Conservation (phyloP, 1,140 invertebrate species). For the Hirudo medicinalis region DNA sequence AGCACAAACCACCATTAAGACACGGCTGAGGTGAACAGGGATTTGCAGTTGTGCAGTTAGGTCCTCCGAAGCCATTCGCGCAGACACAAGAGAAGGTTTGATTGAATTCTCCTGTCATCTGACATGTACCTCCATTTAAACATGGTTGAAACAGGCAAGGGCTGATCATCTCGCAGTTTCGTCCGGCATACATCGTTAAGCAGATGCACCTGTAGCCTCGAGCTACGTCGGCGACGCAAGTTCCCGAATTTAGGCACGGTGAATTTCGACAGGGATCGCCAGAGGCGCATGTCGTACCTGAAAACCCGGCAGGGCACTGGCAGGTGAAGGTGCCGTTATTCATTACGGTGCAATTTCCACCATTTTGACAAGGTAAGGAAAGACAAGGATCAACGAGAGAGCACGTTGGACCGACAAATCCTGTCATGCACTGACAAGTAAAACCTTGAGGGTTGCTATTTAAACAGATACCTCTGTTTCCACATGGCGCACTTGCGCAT, state of each 20-base stretch:
- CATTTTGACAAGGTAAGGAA: slow-evolving; percentile 23
- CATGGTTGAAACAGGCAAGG: slow-evolving; percentile 83
- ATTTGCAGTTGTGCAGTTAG: slow-evolving; percentile 11
- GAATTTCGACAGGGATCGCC: slow-evolving; percentile 8
- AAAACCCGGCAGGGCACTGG: slow-evolving; percentile 16
- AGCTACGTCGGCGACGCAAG: neutral
- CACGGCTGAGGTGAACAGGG: slow-evolving; percentile 10
- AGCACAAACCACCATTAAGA: slow-evolving; percentile 16
- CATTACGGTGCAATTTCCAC: slow-evolving; percentile 23
- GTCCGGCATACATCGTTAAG: neutral
- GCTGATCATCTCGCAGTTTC: slow-evolving; percentile 54
- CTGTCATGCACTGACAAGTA: slow-evolving; percentile 21
- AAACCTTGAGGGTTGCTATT: neutral
- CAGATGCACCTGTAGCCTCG: slow-evolving; percentile 8
- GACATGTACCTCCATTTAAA: slow-evolving; percentile 62
- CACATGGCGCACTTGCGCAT: slow-evolving; percentile 15
- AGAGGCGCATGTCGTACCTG: neutral
- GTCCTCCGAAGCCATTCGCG: slow-evolving; percentile 15
- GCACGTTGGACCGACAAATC: slow-evolving; percentile 22
- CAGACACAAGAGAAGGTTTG: slow-evolving; percentile 19
- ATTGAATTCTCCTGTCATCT: slow-evolving; percentile 50
- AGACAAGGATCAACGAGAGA: slow-evolving; percentile 13
- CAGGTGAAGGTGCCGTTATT: neutral
- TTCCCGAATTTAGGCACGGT: slow-evolving; percentile 14
- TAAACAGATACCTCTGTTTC: slow-evolving; percentile 11